Conservation (phyloP, 2,888 invertebrate genomes). For the Bombylius discolor region DNA sequence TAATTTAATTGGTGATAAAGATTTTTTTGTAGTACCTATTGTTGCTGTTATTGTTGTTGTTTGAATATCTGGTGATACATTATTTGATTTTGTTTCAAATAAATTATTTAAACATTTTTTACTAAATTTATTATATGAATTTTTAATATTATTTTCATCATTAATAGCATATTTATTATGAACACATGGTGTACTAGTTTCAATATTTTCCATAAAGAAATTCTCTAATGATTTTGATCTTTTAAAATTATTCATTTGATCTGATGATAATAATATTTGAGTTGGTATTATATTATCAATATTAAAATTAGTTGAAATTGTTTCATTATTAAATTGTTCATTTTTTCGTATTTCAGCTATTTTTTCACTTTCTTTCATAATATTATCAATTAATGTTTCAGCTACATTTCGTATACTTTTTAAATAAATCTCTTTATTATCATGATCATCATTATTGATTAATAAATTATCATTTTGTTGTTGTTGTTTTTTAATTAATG, state of each 20-base stretch:
- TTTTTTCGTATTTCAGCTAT: background rate
- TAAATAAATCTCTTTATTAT: background rate
- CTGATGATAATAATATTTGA: background rate
- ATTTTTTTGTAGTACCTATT: no score
- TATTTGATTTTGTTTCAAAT: background rate
- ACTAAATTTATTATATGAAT: background rate
- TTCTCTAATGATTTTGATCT: conserved; percentile 5
- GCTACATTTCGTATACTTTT: conserved; percentile 2
- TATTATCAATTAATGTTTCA: conserved; percentile 14
- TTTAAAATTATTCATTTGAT: background rate
- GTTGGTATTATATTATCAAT: background rate
- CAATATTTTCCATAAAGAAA: conserved; percentile 2
- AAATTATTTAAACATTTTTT: background rate
- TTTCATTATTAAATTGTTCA: background rate
- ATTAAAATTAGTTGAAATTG: no score
- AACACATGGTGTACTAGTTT: conserved; percentile 15
- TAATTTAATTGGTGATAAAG: no score
- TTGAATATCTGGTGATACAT: background rate
- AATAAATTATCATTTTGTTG: no score
- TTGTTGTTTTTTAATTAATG: background rate
- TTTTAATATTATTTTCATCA: background rate
- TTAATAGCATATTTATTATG: background rate
- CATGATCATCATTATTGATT: no score
- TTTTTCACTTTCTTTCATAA: conserved; percentile 14
- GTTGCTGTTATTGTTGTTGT: no score